These are phyloP conservation scores for Ctenodactylus gundi DNA, from an alignment of 2,113 vertebrate genomes.

Conservation along the genomic window DNA sequence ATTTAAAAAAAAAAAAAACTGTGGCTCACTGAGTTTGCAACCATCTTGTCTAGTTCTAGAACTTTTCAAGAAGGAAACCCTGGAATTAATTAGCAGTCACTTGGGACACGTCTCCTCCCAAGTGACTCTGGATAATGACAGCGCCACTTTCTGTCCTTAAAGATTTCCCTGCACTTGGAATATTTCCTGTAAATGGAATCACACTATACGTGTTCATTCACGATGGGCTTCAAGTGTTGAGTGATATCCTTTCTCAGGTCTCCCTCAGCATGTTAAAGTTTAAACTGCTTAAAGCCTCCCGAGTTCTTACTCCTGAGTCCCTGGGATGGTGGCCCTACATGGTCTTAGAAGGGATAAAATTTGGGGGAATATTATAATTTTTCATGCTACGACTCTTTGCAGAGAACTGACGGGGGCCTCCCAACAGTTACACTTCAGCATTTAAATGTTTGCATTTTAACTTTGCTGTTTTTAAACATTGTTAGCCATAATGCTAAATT, in stretches of 20 bases:
- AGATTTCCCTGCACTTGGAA: not conserved
- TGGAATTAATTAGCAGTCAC: not conserved
- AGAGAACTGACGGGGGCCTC: not conserved
- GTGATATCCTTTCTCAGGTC: not conserved
- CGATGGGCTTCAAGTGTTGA: not conserved
- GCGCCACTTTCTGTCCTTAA: not conserved
- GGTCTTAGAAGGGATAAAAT: not conserved
- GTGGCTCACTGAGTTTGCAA: not conserved
- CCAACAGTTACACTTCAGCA: slow-evolving; percentile 76
- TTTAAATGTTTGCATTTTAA: slow-evolving; percentile 81
- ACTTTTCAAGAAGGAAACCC: not conserved
- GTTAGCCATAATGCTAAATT: slow-evolving; percentile 80
- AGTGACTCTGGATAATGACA: not conserved
- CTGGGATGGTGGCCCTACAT: not conserved
- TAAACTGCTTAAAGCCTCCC: not conserved
- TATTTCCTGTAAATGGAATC: not conserved
- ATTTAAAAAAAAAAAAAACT: too few species aligned
- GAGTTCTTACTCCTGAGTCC: not conserved
- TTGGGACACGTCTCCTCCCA: not conserved
- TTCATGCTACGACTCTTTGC: not conserved
- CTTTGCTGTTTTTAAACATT: slow-evolving; percentile 78
- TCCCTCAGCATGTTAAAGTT: not conserved
- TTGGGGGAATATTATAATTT: not conserved
- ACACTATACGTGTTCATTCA: not conserved
- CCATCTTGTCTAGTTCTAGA: not conserved